phyloP scores from a whole-genome alignment of 92 coral and sea anemone species.

The Blastomussa wellsi region DNA sequence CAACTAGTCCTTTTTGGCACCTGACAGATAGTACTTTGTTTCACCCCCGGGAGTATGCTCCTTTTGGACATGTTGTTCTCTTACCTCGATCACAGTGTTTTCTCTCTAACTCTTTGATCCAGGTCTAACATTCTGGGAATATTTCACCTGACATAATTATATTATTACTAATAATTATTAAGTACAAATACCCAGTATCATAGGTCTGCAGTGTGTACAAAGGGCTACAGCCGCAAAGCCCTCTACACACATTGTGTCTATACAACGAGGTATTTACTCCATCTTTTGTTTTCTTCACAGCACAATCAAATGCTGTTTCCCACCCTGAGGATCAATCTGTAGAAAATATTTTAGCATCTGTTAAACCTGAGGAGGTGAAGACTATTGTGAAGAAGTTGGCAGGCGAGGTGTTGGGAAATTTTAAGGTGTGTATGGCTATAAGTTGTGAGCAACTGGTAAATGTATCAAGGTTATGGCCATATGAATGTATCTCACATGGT shows the following conservation, averaged over 20 bases:
- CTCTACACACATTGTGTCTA: too few relatives aligned
- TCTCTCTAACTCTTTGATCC: neutral
- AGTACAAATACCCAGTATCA: too few relatives aligned
- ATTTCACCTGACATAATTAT: neutral
- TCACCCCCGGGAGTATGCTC: neutral
- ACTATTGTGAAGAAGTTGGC: constrained; percentile 76
- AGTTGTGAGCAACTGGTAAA: neutral
- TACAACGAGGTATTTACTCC: neutral
- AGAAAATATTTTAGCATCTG: constrained; percentile 61
- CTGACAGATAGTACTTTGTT: too few relatives aligned
- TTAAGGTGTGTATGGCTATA: constrained; percentile 64
- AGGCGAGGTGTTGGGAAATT: constrained; percentile 75
- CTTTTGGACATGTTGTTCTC: too few relatives aligned
- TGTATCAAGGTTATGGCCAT: neutral
- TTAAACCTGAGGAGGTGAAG: constrained; percentile 76
- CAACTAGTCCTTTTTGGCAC: too few relatives aligned
- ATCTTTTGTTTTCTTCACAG: neutral
- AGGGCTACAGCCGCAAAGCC: too few relatives aligned
- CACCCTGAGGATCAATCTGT: constrained; percentile 33
- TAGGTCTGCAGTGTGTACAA: too few relatives aligned
- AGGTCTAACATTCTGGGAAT: neutral
- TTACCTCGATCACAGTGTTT: neutral
- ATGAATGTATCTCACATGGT: too few relatives aligned
- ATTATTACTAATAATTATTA: too few relatives aligned
- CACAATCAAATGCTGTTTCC: constrained; percentile 3